phyloP scores from a whole-genome alignment of 2,888 invertebrate species.

The Andrena chrysosceles region DNA sequence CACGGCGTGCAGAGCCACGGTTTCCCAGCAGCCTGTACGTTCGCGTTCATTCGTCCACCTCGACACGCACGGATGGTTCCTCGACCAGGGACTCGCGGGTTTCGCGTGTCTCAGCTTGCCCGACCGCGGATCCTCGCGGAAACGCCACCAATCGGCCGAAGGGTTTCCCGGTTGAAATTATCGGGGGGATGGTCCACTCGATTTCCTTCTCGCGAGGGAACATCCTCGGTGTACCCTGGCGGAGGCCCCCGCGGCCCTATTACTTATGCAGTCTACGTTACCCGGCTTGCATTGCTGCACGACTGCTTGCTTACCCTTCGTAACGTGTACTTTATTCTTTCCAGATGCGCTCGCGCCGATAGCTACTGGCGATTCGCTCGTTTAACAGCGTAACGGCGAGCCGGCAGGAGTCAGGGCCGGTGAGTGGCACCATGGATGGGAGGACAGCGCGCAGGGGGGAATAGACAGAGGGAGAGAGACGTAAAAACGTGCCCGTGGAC shows the following conservation, averaged over 20 bases:
- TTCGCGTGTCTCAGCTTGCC: neutral
- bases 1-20: neutral
- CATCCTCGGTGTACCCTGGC: slow-evolving; percentile 13
- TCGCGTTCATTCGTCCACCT: neutral
- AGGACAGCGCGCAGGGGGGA: slow-evolving; percentile 9
- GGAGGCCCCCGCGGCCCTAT: slow-evolving; percentile 57
- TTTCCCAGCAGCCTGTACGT: neutral
- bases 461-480: slow-evolving; percentile 10
- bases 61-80: neutral
- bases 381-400: slow-evolving; percentile 79
- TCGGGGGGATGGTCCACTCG: slow-evolving; percentile 25
- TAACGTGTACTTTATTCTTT: slow-evolving; percentile 77
- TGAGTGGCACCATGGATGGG: slow-evolving; percentile 42
- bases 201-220: slow-evolving; percentile 4
- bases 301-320: slow-evolving; percentile 76
- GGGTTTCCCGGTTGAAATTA: slow-evolving; percentile 9
- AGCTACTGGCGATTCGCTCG: slow-evolving; percentile 80
- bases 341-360: slow-evolving; percentile 78
- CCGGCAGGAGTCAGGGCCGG: slow-evolving; percentile 65
- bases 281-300: slow-evolving; percentile 71
- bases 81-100: neutral
- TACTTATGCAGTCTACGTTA: slow-evolving; percentile 75
- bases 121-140: neutral
- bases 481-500: slow-evolving; percentile 51
- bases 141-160: neutral